phyloP scores from a whole-genome alignment of 2,113 vertebrate species.

The Dolichallabes microphthalmus region DNA sequence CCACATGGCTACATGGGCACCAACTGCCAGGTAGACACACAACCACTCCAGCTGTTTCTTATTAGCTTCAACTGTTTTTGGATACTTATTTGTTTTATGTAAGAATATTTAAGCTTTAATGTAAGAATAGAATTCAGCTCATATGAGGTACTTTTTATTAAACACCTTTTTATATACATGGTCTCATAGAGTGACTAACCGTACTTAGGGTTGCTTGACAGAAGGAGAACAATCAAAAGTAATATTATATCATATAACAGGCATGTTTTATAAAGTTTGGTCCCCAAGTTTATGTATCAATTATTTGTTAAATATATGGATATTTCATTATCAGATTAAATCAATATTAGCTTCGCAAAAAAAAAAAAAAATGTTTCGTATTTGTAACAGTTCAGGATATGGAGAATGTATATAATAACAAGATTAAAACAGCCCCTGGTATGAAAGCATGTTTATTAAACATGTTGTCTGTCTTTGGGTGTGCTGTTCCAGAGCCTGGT shows the following conservation, averaged over 20 bases:
- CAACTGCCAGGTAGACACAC: conserved; percentile 86
- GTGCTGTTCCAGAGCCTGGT: conserved; percentile 79
- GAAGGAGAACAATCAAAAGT: not conserved
- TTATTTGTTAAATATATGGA: not conserved
- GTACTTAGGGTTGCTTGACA: not conserved
- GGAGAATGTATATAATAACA: not conserved
- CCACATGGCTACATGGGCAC: conserved; percentile 89
- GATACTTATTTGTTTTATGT: not conserved
- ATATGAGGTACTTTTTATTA: not conserved
- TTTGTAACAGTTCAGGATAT: not conserved
- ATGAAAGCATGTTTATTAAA: not conserved
- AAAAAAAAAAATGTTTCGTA: not conserved
- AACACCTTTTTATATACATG: not conserved
- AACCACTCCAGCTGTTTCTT: not conserved
- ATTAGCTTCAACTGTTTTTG: not conserved
- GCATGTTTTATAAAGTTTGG: not conserved
- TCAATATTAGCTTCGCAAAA: not conserved
- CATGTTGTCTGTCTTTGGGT: not conserved
- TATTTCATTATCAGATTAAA: not conserved
- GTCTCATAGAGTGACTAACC: not conserved
- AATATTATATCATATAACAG: not conserved
- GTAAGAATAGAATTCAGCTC: not conserved
- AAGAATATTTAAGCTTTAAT: not conserved
- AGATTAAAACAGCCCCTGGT: not conserved
- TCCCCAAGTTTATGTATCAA: not conserved